These are phyloP conservation scores for Stichodactyla helianthus DNA, from an alignment of 64 coral and sea anemone genomes.

Conservation along the genomic window DNA sequence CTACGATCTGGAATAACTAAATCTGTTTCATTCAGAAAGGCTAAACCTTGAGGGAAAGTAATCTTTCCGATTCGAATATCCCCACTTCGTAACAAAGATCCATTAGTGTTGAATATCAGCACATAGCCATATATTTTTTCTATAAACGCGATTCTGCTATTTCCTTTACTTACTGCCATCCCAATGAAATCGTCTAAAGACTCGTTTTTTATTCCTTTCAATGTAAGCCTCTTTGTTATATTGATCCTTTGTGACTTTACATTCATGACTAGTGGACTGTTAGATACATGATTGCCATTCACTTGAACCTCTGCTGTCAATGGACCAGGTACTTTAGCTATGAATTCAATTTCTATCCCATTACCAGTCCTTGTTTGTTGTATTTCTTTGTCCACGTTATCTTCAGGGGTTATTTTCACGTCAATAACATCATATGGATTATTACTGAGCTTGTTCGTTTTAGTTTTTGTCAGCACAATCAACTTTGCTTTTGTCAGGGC, in stretches of 20 bases:
- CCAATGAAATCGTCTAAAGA: background rate
- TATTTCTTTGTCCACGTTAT: background rate
- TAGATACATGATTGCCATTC: too few species aligned
- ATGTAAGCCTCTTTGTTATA: background rate
- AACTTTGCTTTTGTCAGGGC: too few species aligned
- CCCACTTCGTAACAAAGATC: background rate
- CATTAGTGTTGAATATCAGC: background rate
- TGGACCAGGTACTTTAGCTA: background rate
- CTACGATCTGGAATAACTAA: conserved; percentile 22
- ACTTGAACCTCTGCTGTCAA: too few species aligned
- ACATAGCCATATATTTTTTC: background rate
- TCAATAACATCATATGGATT: too few species aligned
- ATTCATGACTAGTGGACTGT: background rate
- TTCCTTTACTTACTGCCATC: background rate
- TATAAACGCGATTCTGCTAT: background rate
- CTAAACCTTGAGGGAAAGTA: conserved; percentile 34
- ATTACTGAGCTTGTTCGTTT: too few species aligned
- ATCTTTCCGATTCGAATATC: background rate
- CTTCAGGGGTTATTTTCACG: conserved; percentile 11
- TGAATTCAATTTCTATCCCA: conserved; percentile 2
- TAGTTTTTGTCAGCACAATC: too few species aligned
- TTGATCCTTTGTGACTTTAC: background rate
- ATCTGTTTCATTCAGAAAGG: background rate
- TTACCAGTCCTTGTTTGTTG: background rate
- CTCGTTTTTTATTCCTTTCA: background rate